These are phyloP conservation scores for Acyrthosiphon pisum DNA, from an alignment of 1,140 invertebrate genomes.

Conservation along the genomic window DNA sequence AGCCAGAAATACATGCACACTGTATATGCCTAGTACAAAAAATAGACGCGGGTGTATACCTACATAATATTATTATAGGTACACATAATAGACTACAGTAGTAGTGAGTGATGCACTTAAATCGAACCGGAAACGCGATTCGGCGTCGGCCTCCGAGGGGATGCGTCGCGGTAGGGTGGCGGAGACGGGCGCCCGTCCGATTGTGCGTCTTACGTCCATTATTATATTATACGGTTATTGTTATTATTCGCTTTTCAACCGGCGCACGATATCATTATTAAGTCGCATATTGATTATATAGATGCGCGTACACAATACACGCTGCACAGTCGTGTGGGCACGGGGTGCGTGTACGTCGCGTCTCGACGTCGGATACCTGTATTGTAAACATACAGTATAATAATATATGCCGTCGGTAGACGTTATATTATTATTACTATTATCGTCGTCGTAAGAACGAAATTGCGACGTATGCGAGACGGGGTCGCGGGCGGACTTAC, in stretches of 20 bases:
- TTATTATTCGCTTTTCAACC: slow-evolving; percentile 47
- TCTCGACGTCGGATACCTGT: no score
- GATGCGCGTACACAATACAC: background rate
- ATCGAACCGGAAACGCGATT: slow-evolving; percentile 56
- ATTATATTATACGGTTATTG: background rate
- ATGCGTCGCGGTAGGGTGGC: background rate
- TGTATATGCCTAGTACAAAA: background rate
- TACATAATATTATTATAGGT: no score
- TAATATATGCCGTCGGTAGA: background rate
- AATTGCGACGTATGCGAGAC: background rate
- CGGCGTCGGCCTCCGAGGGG: background rate
- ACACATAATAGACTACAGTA: background rate
- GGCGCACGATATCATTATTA: slow-evolving; percentile 6
- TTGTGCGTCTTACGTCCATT: slow-evolving; percentile 28
- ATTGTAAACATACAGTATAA: no score
- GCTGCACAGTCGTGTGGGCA: background rate
- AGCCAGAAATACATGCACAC: background rate
- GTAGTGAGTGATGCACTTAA: background rate
- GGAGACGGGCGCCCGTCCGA: background rate
- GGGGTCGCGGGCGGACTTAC: background rate
- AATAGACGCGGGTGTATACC: background rate
- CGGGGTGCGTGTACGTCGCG: background rate
- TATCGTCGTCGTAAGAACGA: background rate
- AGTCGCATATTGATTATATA: slow-evolving; percentile 46
- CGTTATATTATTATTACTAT: background rate